Percentiles rank a stretch among this genome's conserved stretches.
These are phyloP conservation scores for Drosophila pseudoobscura DNA, from an alignment of 1,140 invertebrate genomes.

Conservation along the genomic window DNA sequence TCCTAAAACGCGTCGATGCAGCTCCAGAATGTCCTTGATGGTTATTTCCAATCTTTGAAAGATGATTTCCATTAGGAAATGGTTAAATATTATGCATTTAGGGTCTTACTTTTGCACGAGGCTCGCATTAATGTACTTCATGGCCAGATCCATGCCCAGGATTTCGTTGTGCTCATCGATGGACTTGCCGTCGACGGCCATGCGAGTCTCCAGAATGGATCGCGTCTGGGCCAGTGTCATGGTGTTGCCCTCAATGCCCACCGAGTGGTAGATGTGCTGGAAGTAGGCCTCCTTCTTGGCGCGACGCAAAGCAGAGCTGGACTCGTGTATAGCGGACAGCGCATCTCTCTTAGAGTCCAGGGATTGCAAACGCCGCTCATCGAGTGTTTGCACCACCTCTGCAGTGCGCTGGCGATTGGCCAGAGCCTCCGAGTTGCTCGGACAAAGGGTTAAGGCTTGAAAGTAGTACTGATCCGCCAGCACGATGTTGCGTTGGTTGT, in stretches of 20 bases:
- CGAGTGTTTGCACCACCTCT: conserved; percentile 95
- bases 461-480: conserved; percentile 95
- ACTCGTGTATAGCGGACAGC: conserved; percentile 91
- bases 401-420: conserved; percentile 92
- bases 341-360: conserved; percentile 94
- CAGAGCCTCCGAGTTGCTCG: conserved; percentile 91
- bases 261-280: conserved; percentile 98
- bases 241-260: conserved; percentile 98
- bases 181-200: conserved; percentile 96
- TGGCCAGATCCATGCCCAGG: conserved; percentile 95
- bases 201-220: conserved; percentile 95
- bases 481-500: conserved; percentile 92
- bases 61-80: too few species aligned
- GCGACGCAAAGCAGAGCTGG: conserved; percentile 90
- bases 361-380: conserved; percentile 89
- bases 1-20: conserved; percentile 96
- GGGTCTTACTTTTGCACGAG: conserved; percentile 87
- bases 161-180: conserved; percentile 99
- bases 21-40: conserved; percentile 94
- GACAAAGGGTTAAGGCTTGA: conserved; percentile 91
- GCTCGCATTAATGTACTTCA: conserved; percentile 97
- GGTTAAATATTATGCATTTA: too few species aligned
- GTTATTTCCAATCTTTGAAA: conserved; percentile 87
- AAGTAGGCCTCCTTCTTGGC: conserved; percentile 98
- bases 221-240: conserved; percentile 97